These are phyloP conservation scores for Proctacanthus coquilletti DNA, from an alignment of 1,140 invertebrate species.

Conservation along the genomic window DNA sequence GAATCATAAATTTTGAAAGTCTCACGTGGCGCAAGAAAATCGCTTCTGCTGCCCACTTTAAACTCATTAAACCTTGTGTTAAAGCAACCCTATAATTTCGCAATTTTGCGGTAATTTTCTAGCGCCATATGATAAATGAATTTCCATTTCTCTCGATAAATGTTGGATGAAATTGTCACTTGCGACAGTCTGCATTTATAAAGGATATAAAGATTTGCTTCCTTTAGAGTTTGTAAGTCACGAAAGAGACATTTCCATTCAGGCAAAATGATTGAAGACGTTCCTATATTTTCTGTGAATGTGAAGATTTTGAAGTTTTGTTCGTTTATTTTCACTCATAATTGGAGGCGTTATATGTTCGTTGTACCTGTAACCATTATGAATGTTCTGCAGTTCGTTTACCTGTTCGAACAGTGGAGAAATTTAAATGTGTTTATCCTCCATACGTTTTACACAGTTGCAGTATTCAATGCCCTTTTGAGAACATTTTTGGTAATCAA, in stretches of 20 bases:
- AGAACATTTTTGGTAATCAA: slow-evolving; percentile 19
- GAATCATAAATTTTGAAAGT: too few relatives aligned
- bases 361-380: slow-evolving; percentile 17
- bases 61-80: too few relatives aligned
- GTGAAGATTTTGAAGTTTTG: slow-evolving; percentile 19
- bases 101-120: too few relatives aligned
- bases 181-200: background rate
- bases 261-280: slow-evolving; percentile 11
- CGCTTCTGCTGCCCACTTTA: too few relatives aligned
- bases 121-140: too few relatives aligned
- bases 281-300: slow-evolving; percentile 19
- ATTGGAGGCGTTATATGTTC: slow-evolving; percentile 18
- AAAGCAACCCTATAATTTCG: too few relatives aligned
- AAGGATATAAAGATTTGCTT: background rate
- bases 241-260: background rate
- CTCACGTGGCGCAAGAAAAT: too few relatives aligned
- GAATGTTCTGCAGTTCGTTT: slow-evolving; percentile 23
- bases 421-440: slow-evolving; percentile 20
- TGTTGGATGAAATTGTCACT: background rate
- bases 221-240: background rate
- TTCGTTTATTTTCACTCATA: slow-evolving; percentile 14
- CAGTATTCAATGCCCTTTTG: slow-evolving; percentile 20
- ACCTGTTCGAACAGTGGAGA: slow-evolving; percentile 19
- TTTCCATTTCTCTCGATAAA: too few relatives aligned
- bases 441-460: slow-evolving; percentile 21